These are phyloP conservation scores for Scaptomyza flava DNA, from an alignment of 2,888 invertebrate genomes.

Conservation along the genomic window DNA sequence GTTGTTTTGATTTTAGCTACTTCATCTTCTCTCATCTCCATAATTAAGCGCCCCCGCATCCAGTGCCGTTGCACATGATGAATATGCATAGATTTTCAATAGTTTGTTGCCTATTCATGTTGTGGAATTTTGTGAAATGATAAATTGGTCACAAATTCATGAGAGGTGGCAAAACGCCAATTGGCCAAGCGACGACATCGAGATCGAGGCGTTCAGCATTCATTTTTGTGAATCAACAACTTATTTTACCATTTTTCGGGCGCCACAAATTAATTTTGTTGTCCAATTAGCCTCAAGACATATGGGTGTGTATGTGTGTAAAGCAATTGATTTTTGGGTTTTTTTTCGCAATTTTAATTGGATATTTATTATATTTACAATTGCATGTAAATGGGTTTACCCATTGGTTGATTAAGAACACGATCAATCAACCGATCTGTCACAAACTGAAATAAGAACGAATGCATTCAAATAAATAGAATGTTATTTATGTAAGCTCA, in stretches of 20 bases:
- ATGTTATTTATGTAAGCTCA: background rate
- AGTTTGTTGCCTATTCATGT: constrained; percentile 44
- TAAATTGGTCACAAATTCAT: constrained; percentile 73
- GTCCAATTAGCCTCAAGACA: constrained; percentile 63
- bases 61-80: constrained; percentile 35
- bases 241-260: constrained; percentile 51
- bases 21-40: background rate
- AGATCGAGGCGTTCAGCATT: constrained; percentile 65
- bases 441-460: background rate
- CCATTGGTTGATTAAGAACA: constrained; percentile 1
- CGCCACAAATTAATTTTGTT: constrained; percentile 73
- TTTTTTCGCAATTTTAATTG: constrained; percentile 43
- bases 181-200: constrained; percentile 52
- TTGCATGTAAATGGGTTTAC: constrained; percentile 15
- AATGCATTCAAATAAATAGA: background rate
- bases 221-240: constrained; percentile 72
- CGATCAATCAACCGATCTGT: background rate
- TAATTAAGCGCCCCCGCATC: background rate
- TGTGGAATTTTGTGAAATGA: constrained; percentile 75
- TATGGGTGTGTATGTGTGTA: constrained; percentile 11
- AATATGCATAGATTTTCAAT: constrained; percentile 64
- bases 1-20: constrained; percentile 44
- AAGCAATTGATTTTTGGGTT: constrained; percentile 36
- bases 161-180: constrained; percentile 75
- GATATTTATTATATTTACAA: constrained; percentile 11